phyloP scores from a whole-genome alignment of 2,888 invertebrate genomes.

The Cephonodes hylas region DNA sequence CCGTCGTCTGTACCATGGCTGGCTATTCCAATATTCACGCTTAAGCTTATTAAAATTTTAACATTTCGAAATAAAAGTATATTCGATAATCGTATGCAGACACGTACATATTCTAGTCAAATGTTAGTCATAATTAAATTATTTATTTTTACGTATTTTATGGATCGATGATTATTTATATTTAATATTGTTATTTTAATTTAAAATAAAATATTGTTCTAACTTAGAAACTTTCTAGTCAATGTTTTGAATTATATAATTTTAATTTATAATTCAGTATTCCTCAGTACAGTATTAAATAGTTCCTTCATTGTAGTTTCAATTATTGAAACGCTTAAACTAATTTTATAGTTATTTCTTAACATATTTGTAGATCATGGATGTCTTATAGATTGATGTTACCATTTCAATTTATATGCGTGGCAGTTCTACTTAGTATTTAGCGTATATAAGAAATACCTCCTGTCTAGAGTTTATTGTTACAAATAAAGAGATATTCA shows the following conservation, averaged over 20 bases:
- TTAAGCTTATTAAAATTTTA: slow-evolving; percentile 2
- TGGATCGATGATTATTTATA: too few species aligned
- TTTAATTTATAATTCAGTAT: neutral
- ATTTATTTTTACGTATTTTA: neutral
- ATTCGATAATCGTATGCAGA: neutral
- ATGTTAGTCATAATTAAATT: neutral
- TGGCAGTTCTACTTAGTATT: slow-evolving; percentile 1
- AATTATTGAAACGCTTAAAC: slow-evolving; percentile 4
- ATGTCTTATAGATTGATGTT: slow-evolving; percentile 1
- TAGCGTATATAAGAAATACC: slow-evolving; percentile 53
- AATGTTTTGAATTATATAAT: neutral
- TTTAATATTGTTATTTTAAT: too few species aligned
- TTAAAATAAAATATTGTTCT: neutral
- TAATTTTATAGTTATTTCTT: neutral
- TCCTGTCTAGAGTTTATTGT: slow-evolving; percentile 78
- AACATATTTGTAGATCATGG: neutral
- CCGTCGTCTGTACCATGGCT: slow-evolving; percentile 6
- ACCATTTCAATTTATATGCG: slow-evolving; percentile 1
- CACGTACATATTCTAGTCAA: neutral
- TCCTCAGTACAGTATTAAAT: slow-evolving; percentile 7
- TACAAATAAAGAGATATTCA: slow-evolving; percentile 78
- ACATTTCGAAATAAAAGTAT: neutral
- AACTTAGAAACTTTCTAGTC: neutral
- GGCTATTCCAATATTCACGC: slow-evolving; percentile 7
- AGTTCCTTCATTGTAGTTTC: slow-evolving; percentile 6